Base-by-base conservation (phyloP, 2,797 vertebrate genomes). In the Danio kyathit region DNA sequence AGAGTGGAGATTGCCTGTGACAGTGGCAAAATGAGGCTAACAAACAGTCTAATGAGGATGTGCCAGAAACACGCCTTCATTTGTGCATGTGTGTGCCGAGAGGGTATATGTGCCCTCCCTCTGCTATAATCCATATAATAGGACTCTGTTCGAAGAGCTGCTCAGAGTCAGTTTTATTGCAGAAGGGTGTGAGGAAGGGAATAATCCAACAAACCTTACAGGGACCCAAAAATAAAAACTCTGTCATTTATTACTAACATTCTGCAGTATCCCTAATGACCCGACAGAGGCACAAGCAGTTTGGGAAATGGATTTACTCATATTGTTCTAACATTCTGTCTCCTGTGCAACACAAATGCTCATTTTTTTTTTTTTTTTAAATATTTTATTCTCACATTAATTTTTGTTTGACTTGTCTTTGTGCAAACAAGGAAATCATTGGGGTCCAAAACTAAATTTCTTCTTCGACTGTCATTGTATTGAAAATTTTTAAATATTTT, bases 21-120 rank as follows among this genome's bases (percentile, higher is more conserved):
- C 94, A 95, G 93, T 92, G 78, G 77, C 89, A 91, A 95, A 95
- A 94, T 89, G 92, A 94, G 94, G 93, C 94, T 94, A 95, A 95
- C 90, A 69, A 92, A 92, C 79, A 65, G 76, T 88, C 91, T 94
- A 89, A 88, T 29, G 88, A 95, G 92, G 90, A 91, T 90, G 91
- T 65, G 74, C 82, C 14, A 10, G 88, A 11, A 64, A 91, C 91
- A 89, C 85, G 88, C 87, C 90, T 90, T 86, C 84, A 88, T 92
- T 90, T 87, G 69, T 44, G 89, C 88, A 87, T 92, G 90, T 86
- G 66, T 52, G 88, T 88, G 86, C 88, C 1, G 83, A 44, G 88
- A 89, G 86, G 61, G 51, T 84, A 86, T 67, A 88, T 89, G 86
- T 86, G 74, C 86, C 73, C 79, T 85, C 80, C 71, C 61, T 87